Evolutionary conservation across 2,113 vertebrate species (phyloP), one percentile per base, ranked within the genome.

Genomic region (Lophotis ruficrista): DNA sequence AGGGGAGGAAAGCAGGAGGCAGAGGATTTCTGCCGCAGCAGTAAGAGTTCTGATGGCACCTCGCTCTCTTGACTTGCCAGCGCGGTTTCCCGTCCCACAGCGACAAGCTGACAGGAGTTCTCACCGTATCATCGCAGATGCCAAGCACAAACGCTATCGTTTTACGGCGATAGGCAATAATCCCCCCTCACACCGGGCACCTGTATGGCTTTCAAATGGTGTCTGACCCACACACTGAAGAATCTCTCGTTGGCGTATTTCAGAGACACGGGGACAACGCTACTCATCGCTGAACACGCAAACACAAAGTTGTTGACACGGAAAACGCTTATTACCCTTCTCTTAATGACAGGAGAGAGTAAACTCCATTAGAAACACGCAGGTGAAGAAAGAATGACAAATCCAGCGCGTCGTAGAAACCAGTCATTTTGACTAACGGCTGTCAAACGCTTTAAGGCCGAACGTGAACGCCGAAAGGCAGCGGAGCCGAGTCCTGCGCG

Each of bases 401-500:
- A 65, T 10, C 14, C 72, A 78, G 10, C 47, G 17, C 21, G 2
- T 1, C 2, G 6, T 33, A 47, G 60, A 51, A 56, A 57, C 31
- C 1, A 14, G 23, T 9, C 1, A 0, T 15, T 37, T 14, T 33
- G 33, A 41, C 53, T 1, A 2, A 31, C 31, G 57, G 33, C 15
- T 66, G 20, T 18, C 22, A 5, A 22, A 51, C 3, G 4, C 21
- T 25, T 28, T 2, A 6, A 7, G 23, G 28, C 12, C 12, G n/a
- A 8, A 12, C 1, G 7, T 0, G 2, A 56, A 27, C 0, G 2
- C 4, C 5, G 23, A 7, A 3, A 17, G 57, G 62, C 71, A 47
- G 83, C 31, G 18, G 62, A 57, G 73, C 43, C 1, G 1, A 38
- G 25, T 12, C 79, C 79, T 38, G 57, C 0, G 2, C 8, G 25